Base-by-base conservation (phyloP, 2,888 invertebrate genomes). In the Tridacna crocea region DNA sequence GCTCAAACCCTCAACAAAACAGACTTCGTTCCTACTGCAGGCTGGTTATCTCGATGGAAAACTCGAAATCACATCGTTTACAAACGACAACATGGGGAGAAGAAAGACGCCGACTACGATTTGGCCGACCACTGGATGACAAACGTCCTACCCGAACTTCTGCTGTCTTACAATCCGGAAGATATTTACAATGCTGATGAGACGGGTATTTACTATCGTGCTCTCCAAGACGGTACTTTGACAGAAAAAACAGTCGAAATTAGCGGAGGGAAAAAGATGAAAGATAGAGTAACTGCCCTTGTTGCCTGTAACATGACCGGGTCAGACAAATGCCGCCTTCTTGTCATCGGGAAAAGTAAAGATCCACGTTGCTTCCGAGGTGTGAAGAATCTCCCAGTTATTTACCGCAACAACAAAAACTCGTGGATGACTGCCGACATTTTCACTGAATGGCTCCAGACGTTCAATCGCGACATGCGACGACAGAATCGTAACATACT, bases 301-400 rank as follows among this genome's bases (percentile, higher is more conserved):
- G 83, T 83, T 13, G 63, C 74, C 24, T 72, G 60, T 55, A 85
- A 80, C 75, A 83, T 85, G 85, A 36, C 63, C 10, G 79, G 79
- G 3, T 70, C 77, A 12, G 85, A 85, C 68, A 80, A 80, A 26
- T 61, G 66, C 3, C 46, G 27, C 27, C 80, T 85, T 19, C 55
- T 85, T 4, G 72, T 79, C 13, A 83, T 85, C 24, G 78, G 85
- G 1, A 83, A 83, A 26, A 79, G 80, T 51, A 58, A 58, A 61
- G 72, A 79, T 26, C 75, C 79, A 58, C 55, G 72, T 8, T 82
- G 80, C 48, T 74, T 82, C 72, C 13, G 77, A 36, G 84, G 82
- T 17, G 24, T 24, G 66, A 83, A 83, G 61, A 60, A 27, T 19
- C 27, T 82, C 12, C 79, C 84, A 1, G 77, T 77, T 0, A 61